A percentile compares a stretch with the other conserved stretches of the same genome.
Conservation (phyloP, 2,113 vertebrate species). For the Ammodytes marinus region DNA sequence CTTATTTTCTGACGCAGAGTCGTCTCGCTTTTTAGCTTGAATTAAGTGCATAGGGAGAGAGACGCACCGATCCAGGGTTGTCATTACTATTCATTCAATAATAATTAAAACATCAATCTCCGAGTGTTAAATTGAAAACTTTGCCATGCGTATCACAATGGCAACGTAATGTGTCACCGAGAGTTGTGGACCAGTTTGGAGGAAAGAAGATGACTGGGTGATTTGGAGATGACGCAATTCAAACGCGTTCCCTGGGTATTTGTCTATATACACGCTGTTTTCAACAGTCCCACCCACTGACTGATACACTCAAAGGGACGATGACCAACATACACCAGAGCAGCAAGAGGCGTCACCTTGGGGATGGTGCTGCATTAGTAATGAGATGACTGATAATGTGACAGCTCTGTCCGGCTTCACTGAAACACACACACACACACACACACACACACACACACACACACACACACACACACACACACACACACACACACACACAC, state of each 20-base stretch:
- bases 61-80: conserved; percentile 52
- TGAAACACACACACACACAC: conserved; percentile 23
- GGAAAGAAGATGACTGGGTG: conserved; percentile 23
- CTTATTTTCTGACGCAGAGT: conserved; percentile 47
- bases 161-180: conserved; percentile 35
- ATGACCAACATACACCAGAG: conserved; percentile 31
- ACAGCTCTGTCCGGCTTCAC: conserved; percentile 50
- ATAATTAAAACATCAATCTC: conserved; percentile 83
- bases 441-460: conserved; percentile 15
- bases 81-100: conserved; percentile 75
- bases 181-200: conserved; percentile 40
- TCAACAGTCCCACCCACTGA: conserved; percentile 23
- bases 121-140: conserved; percentile 78
- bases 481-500: neutral
- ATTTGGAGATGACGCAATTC: conserved; percentile 15
- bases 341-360: conserved; percentile 19
- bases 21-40: conserved; percentile 64
- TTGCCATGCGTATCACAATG: conserved; percentile 67
- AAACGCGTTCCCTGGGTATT: conserved; percentile 33
- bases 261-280: conserved; percentile 21
- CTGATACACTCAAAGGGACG: neutral
- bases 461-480: neutral
- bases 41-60: conserved; percentile 65
- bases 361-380: conserved; percentile 44
- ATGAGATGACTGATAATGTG: conserved; percentile 61